Evolutionary conservation across 1,140 invertebrate genomes (phyloP).

Genomic region (Diorhabda elongata): DNA sequence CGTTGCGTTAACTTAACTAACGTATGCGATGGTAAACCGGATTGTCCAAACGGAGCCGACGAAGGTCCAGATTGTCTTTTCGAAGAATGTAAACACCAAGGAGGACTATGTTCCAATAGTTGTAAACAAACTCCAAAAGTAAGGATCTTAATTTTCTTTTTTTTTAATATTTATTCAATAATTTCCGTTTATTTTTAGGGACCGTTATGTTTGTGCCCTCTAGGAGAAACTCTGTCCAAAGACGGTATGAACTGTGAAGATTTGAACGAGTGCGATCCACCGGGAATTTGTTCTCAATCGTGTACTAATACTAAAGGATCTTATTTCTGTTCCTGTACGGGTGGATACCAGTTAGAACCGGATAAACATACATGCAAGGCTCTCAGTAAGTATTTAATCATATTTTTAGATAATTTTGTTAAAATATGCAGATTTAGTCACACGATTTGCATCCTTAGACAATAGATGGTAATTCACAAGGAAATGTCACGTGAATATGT

Average conservation of each 20-base stretch:
- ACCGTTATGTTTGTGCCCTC: conserved; percentile 82
- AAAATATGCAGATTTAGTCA: neutral
- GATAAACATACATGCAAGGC: conserved; percentile 91
- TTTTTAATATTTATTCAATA: neutral
- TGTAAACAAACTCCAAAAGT: conserved; percentile 88
- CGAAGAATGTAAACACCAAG: conserved; percentile 66
- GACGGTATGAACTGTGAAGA: conserved; percentile 74
- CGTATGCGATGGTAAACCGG: conserved; percentile 79
- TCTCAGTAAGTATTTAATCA: conserved; percentile 55
- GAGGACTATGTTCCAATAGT: conserved; percentile 73
- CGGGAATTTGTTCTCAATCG: conserved; percentile 83
- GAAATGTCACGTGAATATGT: too few relatives aligned
- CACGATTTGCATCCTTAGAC: too few relatives aligned
- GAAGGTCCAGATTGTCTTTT: conserved; percentile 85
- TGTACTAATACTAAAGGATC: conserved; percentile 86
- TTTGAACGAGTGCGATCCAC: conserved; percentile 83
- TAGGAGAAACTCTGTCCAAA: conserved; percentile 66
- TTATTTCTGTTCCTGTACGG: conserved; percentile 77
- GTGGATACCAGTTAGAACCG: conserved; percentile 73
- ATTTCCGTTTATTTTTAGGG: conserved; percentile 49
- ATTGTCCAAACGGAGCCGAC: conserved; percentile 89
- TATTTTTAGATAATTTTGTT: neutral
- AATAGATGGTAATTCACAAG: too few relatives aligned
- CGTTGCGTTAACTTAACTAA: conserved; percentile 72
- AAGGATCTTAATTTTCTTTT: conserved; percentile 18